Evolutionary conservation across 2,113 vertebrate species (phyloP).

Genomic region (Bos indicus): DNA sequence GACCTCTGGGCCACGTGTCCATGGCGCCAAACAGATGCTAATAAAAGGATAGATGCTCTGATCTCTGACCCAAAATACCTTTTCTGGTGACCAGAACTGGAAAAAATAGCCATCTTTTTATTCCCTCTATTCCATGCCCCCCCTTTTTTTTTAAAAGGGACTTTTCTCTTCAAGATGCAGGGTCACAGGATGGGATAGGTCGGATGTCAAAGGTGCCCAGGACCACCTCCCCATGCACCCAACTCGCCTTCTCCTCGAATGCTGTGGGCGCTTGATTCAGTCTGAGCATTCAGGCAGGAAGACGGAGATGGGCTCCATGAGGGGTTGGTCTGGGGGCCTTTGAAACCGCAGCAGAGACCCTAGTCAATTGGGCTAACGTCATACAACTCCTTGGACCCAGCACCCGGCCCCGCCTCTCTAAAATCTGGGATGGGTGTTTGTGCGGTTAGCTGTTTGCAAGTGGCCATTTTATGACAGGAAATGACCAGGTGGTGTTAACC

Average conservation of each 20-base stretch:
- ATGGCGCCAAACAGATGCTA: background rate
- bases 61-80: background rate
- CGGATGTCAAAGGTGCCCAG: constrained; percentile 74
- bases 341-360: constrained; percentile 54
- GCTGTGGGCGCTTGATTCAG: constrained; percentile 39
- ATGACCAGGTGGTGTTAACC: constrained; percentile 79
- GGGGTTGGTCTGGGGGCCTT: constrained; percentile 73
- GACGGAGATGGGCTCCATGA: constrained; percentile 70
- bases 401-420: constrained; percentile 70
- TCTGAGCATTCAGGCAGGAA: constrained; percentile 79
- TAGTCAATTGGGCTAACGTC: background rate
- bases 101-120: background rate
- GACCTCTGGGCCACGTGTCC: background rate
- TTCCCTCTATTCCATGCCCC: background rate
- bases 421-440: constrained; percentile 91
- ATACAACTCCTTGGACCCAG: background rate
- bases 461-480: constrained; percentile 90
- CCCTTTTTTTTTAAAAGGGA: rapidly evolving
- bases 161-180: background rate
- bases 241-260: constrained; percentile 81
- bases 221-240: constrained; percentile 69
- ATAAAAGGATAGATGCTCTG: background rate
- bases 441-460: constrained; percentile 94
- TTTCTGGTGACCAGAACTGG: background rate
- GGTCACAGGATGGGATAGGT: constrained; percentile 39